phyloP scores from a whole-genome alignment of 2,888 invertebrate genomes.

The Linyphia triangularis region DNA sequence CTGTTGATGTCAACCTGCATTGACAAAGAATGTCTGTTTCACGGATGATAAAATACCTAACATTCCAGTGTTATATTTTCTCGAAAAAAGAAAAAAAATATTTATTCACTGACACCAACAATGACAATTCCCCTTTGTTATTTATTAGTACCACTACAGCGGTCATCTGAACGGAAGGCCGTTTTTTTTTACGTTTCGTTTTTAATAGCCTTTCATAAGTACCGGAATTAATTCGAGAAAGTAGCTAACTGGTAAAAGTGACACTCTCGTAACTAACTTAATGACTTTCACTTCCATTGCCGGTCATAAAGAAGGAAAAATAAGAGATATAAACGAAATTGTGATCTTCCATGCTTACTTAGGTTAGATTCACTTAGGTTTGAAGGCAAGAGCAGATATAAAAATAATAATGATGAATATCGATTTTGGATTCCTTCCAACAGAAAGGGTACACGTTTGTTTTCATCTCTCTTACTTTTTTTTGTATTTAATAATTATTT shows the following conservation, averaged over 20 bases:
- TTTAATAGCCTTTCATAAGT: neutral
- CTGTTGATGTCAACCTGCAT: too few species aligned
- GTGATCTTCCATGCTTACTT: neutral
- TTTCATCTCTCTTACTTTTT: neutral
- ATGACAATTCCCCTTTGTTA: too few species aligned
- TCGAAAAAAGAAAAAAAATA: too few species aligned
- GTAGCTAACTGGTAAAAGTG: neutral
- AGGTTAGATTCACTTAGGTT: slow-evolving; percentile 1
- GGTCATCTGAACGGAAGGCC: neutral
- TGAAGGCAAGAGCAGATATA: neutral
- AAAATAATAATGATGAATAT: slow-evolving; percentile 5
- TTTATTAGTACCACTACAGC: neutral
- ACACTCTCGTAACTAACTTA: neutral
- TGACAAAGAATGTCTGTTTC: too few species aligned
- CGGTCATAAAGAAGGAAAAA: neutral
- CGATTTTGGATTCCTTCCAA: slow-evolving; percentile 35
- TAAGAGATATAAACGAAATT: neutral
- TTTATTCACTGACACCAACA: too few species aligned
- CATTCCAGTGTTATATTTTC: too few species aligned
- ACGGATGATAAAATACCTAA: too few species aligned
- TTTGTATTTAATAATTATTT: slow-evolving; percentile 26
- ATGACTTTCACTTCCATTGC: neutral
- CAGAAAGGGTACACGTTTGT: slow-evolving; percentile 1
- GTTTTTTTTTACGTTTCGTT: neutral
- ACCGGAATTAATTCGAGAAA: neutral